Percentiles rank a stretch among this genome's conserved stretches.
Conservation (phyloP, 2,113 vertebrate species). For the Rhegmatorhina hoffmannsi region DNA sequence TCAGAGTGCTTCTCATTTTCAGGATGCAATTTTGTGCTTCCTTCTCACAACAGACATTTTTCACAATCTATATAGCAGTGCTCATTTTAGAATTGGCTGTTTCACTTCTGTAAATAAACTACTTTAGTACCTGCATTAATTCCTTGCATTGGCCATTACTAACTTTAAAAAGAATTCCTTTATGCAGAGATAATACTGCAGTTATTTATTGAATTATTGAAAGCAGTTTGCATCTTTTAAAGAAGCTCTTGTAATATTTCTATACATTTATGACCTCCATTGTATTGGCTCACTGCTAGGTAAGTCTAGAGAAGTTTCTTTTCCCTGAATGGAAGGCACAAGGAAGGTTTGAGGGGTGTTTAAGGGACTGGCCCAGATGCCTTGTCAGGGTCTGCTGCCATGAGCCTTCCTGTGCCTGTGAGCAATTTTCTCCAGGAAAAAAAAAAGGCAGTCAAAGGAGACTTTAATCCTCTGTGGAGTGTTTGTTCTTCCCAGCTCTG, state of each 20-base stretch:
- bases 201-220: neutral
- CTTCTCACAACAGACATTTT: conserved; percentile 3
- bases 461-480: neutral
- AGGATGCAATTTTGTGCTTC: conserved; percentile 52
- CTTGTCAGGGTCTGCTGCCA: neutral
- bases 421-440: neutral
- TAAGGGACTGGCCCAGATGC: neutral
- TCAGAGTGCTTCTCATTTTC: conserved; percentile 46
- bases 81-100: conserved; percentile 1
- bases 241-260: neutral
- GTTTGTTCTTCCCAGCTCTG: neutral
- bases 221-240: neutral
- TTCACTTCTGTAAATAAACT: conserved; percentile 25
- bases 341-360: neutral
- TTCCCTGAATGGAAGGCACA: neutral
- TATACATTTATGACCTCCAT: neutral
- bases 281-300: neutral
- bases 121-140: neutral
- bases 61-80: neutral
- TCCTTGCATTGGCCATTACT: neutral
- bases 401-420: neutral
- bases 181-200: neutral
- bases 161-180: neutral
- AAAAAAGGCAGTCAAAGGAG: neutral
- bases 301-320: neutral